phyloP scores from a whole-genome alignment of 2,113 vertebrate species.

The Asarcornis scutulata region DNA sequence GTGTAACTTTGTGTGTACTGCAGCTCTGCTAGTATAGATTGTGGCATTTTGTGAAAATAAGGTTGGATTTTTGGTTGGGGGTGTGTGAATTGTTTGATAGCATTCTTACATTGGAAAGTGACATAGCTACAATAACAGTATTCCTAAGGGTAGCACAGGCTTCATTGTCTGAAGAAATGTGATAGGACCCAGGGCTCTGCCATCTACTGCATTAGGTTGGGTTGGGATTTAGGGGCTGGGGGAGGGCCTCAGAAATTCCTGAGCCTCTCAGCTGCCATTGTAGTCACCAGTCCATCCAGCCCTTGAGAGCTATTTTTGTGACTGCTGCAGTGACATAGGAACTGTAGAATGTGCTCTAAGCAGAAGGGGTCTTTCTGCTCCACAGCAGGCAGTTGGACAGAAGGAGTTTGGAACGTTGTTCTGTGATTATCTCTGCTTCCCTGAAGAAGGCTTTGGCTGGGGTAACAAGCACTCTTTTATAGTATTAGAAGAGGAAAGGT shows the following conservation, averaged over 20 bases:
- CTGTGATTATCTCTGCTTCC: background rate
- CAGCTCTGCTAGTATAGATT: no score
- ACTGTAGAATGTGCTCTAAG: constrained; percentile 2
- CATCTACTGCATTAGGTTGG: background rate
- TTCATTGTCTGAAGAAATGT: background rate
- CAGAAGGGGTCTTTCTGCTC: background rate
- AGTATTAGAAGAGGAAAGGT: background rate
- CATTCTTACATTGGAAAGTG: background rate
- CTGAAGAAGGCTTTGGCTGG: background rate
- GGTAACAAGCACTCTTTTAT: background rate
- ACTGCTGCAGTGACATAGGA: background rate
- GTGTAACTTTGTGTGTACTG: background rate
- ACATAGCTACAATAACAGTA: background rate
- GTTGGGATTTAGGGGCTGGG: background rate
- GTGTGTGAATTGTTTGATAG: background rate
- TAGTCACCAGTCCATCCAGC: constrained; percentile 3
- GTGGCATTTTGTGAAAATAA: background rate
- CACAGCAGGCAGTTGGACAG: background rate
- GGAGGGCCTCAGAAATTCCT: constrained; percentile 39
- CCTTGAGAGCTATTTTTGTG: constrained; percentile 55
- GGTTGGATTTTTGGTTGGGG: background rate
- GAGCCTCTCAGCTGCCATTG: constrained; percentile 57
- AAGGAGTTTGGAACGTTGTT: background rate
- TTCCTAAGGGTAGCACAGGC: background rate
- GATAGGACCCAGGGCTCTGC: background rate